Percentiles rank a stretch among this genome's conserved stretches.
Evolutionary conservation across 2,888 invertebrate genomes (phyloP).

Genomic region (Caenorhabditis zanzibari): DNA sequence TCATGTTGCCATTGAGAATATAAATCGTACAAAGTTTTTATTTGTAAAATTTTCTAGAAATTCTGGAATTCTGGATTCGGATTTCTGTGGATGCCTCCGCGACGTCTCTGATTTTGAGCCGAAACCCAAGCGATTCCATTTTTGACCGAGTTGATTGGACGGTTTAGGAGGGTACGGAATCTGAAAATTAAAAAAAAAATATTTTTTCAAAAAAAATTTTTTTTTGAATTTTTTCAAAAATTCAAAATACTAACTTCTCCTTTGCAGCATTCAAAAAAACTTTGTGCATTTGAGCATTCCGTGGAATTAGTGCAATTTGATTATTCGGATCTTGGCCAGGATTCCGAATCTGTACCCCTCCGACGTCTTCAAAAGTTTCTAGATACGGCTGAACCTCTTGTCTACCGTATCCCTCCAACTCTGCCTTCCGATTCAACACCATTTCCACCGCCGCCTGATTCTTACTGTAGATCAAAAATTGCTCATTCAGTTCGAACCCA

Average conservation of each 20-base stretch:
- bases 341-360: not conserved
- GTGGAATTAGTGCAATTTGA: not conserved
- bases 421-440: slow-evolving; percentile 24
- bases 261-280: slow-evolving; percentile 33
- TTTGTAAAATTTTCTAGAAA: not conserved
- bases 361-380: not conserved
- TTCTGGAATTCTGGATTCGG: too few species aligned
- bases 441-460: slow-evolving; percentile 19
- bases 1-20: slow-evolving; percentile 2
- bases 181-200: not conserved
- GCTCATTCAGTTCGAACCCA: slow-evolving; percentile 5
- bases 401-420: not conserved
- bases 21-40: too few species aligned
- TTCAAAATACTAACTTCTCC: slow-evolving; percentile 8
- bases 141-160: slow-evolving; percentile 26
- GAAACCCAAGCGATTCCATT: slow-evolving; percentile 37
- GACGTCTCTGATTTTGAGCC: slow-evolving; percentile 5
- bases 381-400: not conserved
- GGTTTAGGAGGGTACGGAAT: slow-evolving; percentile 26
- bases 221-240: too few species aligned
- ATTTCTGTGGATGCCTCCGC: too few species aligned
- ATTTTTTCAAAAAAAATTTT: not conserved
- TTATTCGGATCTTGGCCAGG: not conserved
- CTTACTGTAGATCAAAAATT: slow-evolving; percentile 37
- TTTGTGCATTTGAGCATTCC: slow-evolving; percentile 15